Evolutionary conservation across 1,140 invertebrate species (phyloP).

Genomic region (Littorina saxatilis): DNA sequence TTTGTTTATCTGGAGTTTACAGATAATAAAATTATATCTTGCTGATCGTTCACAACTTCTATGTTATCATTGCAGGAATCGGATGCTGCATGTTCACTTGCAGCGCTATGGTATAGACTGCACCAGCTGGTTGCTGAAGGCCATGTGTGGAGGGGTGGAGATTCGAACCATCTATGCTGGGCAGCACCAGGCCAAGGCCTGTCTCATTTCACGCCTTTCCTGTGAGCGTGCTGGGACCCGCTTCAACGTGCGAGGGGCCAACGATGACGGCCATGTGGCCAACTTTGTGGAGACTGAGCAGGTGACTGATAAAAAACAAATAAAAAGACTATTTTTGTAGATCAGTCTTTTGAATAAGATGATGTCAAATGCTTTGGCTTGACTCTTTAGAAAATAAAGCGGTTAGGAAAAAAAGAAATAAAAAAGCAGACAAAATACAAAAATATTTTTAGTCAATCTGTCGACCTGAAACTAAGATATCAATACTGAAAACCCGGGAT

Average conservation of each 20-base stretch:
- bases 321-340: not conserved
- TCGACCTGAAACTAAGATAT: too few relatives aligned
- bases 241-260: slow-evolving; percentile 98
- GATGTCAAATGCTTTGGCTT: too few relatives aligned
- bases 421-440: too few relatives aligned
- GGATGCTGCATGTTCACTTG: slow-evolving; percentile 94
- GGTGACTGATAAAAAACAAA: slow-evolving; percentile 64
- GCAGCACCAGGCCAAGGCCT: slow-evolving; percentile 92
- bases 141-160: slow-evolving; percentile 97
- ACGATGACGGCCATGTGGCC: slow-evolving; percentile 99
- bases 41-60: too few relatives aligned
- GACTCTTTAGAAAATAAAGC: too few relatives aligned
- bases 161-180: slow-evolving; percentile 97
- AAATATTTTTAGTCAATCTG: too few relatives aligned
- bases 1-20: too few relatives aligned
- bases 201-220: slow-evolving; percentile 94
- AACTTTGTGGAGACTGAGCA: slow-evolving; percentile 99
- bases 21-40: too few relatives aligned
- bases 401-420: too few relatives aligned
- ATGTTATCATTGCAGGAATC: slow-evolving; percentile 82
- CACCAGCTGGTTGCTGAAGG: slow-evolving; percentile 91
- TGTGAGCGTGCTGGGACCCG: slow-evolving; percentile 87
- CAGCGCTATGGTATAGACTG: slow-evolving; percentile 92
- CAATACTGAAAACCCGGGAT: too few relatives aligned
- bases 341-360: not conserved